Base-by-base conservation (phyloP, 2,888 invertebrate genomes). In the Tachina fera region DNA sequence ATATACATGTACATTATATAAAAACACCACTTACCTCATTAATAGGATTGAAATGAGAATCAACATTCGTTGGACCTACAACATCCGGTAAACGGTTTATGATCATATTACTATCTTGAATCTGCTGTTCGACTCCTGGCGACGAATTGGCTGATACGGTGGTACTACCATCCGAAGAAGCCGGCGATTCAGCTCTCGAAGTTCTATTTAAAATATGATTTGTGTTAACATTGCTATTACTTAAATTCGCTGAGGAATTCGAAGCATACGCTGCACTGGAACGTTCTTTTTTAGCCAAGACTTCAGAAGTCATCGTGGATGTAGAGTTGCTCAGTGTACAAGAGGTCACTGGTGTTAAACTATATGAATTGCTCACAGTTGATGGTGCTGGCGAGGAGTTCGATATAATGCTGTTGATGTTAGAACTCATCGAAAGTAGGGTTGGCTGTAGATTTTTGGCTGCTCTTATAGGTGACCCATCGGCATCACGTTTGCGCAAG, bases 111-210 rank as follows among this genome's bases (percentile, higher is more conserved):
- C 87, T 89, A 83, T 92, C 93, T 87, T 94, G 93, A 65, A 94
- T 93, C 87, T 94, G 93, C 84, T 94, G 94, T 86, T 94, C 94
- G 8, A 93, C 94, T 56, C 96, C 96, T 0, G 97, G 97, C 72
- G 97, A 97, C 0, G 97, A 97, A 31, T 97, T 96, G 0, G 97
- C 97, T 9, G 97, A 97, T 67, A 97, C 96, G 1, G 97, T 97
- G 4, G 97, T 97, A 72, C 97, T 97, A 10, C 97, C 97, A 87
- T 93, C 94, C 41, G 93, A 92, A 5, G 92, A 92, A 8, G 93
- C 94, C 2, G 93, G 93, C 11, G 93, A 91, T 8, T 90, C 90
- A 0, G 91, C 88, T 1, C 92, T 90, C 14, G 90, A 85, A 41
- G 88, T 87, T 41, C 90, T 88, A 14, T 88, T 88, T 39, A 87